These are phyloP conservation scores for Drosophila miranda DNA, from an alignment of 1,140 invertebrate genomes.

Conservation along the genomic window DNA sequence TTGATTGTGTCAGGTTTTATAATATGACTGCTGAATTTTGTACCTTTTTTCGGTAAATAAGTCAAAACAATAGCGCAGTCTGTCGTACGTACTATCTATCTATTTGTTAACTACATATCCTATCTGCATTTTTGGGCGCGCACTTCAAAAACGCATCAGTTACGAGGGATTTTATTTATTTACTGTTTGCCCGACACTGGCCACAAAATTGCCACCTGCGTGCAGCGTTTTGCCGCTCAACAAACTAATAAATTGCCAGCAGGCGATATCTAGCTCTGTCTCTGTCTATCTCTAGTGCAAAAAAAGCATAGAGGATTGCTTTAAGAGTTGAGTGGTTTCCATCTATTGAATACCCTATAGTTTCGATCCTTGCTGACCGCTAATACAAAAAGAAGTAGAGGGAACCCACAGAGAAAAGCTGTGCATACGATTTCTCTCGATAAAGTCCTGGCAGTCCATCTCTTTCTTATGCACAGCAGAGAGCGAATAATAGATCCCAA, in stretches of 20 bases:
- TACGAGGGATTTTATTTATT: conserved; percentile 67
- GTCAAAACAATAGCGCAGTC: conserved; percentile 10
- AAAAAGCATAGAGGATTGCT: no score
- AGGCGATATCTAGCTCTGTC: background rate
- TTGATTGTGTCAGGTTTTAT: conserved; percentile 63
- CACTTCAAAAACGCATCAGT: conserved; percentile 53
- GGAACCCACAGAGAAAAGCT: background rate
- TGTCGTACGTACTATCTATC: background rate
- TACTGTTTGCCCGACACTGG: conserved; percentile 58
- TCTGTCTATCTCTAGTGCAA: background rate
- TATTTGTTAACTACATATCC: conserved; percentile 12
- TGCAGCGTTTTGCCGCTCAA: conserved; percentile 33
- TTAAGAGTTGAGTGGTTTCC: no score
- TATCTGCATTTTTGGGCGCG: conserved; percentile 11
- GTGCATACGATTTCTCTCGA: background rate
- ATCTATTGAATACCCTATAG: no score
- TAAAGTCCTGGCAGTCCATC: no score
- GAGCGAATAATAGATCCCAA: no score
- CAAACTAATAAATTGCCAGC: conserved; percentile 70
- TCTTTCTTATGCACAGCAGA: no score
- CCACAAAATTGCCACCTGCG: conserved; percentile 78
- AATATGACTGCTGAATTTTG: conserved; percentile 23
- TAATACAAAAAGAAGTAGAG: no score
- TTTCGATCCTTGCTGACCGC: no score
- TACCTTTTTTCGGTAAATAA: conserved; percentile 16